Evolutionary conservation across 2,888 invertebrate genomes (phyloP), one percentile per base, ranked within the genome.

Genomic region (Trileptium ribeirensis): DNA sequence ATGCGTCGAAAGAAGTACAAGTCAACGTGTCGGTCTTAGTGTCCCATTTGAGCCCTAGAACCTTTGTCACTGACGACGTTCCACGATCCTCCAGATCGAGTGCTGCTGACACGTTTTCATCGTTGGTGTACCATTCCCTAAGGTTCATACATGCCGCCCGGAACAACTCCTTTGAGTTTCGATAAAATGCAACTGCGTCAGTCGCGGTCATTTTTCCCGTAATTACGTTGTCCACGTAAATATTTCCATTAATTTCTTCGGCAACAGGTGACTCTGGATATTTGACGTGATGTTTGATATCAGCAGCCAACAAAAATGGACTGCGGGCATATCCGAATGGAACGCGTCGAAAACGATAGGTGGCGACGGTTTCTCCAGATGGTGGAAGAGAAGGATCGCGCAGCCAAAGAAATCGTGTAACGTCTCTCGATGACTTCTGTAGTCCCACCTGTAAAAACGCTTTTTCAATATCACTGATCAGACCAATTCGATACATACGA

Each of bases 161-260:
- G 64, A 84, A 84, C 2, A 83, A 70, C 24, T 38, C 36, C 38
- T 85, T 85, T 0, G 79, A 74, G 33, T 74, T 79, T 33, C 19
- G n/a, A 31, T 67, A 80, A 29, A 82, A 70, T 0, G 2, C 8
- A 24, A 39, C 24, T 1, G 83, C 83, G 74, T 83, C 83, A 3
- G 8, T n/a, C n/a, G 36, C 8, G 8, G n/a, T 36, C n/a, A 8
- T 24, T 34, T 31, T 37, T 36, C 51, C 1, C 33, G 37, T 2
- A 81, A 78, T 29, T 19, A 67, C 1, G 84, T 85, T 74, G 80
- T 84, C 84, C 1, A 84, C 84, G 67, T 84, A 84, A 1, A 82
- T 80, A 40, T 84, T 84, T 0, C 79, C 33, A 1, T 40, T 33
- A 33, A 85, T 29, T 15, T 79, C 36, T 0, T 24, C 34, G 1